Percentiles rank a stretch among this genome's conserved stretches.
phyloP scores from a whole-genome alignment of 2,888 invertebrate species.

The Galeruca laticollis region DNA sequence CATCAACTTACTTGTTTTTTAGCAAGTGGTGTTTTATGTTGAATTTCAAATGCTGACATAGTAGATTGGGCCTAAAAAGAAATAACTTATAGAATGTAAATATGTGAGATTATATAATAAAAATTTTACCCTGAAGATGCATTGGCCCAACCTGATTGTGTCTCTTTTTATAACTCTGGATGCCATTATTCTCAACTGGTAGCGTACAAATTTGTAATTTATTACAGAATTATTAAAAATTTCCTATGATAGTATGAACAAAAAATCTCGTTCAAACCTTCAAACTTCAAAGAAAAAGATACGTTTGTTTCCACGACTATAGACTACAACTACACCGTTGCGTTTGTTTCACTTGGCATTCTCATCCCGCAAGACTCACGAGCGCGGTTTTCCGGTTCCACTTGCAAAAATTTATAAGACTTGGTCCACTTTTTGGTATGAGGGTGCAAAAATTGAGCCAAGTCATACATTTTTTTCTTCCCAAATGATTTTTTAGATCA shows the following conservation, averaged over 20 bases:
- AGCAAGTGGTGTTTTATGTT: constrained; percentile 70
- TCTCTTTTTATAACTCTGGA: constrained; percentile 37
- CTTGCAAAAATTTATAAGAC: too few species aligned
- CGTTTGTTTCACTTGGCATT: background rate
- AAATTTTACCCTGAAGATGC: constrained; percentile 52
- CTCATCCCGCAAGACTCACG: too few species aligned
- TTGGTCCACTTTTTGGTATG: too few species aligned
- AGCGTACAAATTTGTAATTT: background rate
- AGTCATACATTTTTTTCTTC: too few species aligned
- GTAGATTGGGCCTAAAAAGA: constrained; percentile 65
- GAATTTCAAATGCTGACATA: constrained; percentile 76
- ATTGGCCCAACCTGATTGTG: constrained; percentile 32
- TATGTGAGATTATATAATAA: constrained; percentile 56
- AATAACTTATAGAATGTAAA: constrained; percentile 38
- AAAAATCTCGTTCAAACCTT: too few species aligned
- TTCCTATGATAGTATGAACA: background rate
- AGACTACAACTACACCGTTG: too few species aligned
- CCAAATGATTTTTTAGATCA: too few species aligned
- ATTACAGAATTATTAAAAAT: background rate
- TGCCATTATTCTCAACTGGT: constrained; percentile 21
- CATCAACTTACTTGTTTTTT: constrained; percentile 68
- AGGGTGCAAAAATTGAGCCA: too few species aligned
- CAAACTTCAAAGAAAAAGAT: background rate
- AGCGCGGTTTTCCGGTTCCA: too few species aligned
- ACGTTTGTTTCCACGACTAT: background rate